A percentile compares a stretch with the other conserved stretches of the same genome.
Conservation (phyloP, 2,113 vertebrate genomes). For the Cyrtonyx montezumae region DNA sequence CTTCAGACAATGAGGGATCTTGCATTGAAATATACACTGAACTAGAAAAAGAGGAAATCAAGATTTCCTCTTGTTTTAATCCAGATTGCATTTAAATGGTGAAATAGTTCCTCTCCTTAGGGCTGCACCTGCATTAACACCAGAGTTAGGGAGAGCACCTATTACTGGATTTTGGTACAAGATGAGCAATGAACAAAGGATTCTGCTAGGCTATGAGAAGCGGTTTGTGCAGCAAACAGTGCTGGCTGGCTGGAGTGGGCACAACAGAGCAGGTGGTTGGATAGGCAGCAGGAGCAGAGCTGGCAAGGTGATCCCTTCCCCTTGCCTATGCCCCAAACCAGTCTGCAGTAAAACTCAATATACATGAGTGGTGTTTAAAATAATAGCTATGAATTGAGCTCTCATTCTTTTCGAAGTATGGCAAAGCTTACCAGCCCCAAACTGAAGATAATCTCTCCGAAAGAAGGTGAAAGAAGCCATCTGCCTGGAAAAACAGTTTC, state of each 20-base stretch:
- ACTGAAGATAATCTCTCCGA: neutral
- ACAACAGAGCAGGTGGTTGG: neutral
- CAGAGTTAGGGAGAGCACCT: neutral
- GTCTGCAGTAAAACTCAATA: neutral
- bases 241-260: neutral
- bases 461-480: neutral
- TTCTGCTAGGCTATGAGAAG: neutral
- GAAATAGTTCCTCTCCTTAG: fast-evolving
- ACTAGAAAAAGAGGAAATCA: neutral
- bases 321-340: neutral
- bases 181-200: neutral
- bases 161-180: neutral
- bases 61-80: neutral
- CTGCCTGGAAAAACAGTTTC: neutral
- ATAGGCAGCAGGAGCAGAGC: neutral
- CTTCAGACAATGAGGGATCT: neutral
- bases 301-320: neutral
- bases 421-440: neutral
- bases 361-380: neutral
- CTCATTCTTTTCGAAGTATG: neutral
- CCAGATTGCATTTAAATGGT: neutral
- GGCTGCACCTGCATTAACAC: neutral
- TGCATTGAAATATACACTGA: neutral
- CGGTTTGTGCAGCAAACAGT: neutral
- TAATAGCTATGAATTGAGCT: neutral